Conservation (phyloP, 2,888 invertebrate genomes). For the Marronus borbonicus region DNA sequence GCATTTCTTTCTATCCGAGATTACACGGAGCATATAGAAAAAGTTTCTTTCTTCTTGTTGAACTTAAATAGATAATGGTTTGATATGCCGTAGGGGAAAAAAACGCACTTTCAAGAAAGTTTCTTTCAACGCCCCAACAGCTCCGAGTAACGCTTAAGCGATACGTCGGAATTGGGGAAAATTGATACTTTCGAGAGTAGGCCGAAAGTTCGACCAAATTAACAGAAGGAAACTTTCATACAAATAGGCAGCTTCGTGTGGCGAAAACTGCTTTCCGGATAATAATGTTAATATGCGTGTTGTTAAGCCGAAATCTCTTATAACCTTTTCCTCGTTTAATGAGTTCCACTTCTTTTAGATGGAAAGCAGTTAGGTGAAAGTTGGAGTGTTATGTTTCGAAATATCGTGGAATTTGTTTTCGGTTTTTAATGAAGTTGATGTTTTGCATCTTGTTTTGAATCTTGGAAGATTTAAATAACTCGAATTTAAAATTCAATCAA, state of each 20-base stretch:
- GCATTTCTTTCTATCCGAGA: not conserved
- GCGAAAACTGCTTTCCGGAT: not conserved
- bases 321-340: not conserved
- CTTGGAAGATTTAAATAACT: too few species aligned
- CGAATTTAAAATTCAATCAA: too few species aligned
- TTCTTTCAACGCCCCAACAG: not conserved
- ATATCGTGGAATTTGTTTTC: too few species aligned
- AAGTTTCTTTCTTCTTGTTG: not conserved
- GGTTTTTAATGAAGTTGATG: too few species aligned
- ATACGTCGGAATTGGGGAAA: slow-evolving; percentile 3
- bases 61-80: slow-evolving; percentile 18
- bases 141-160: slow-evolving; percentile 16
- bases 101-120: slow-evolving; percentile 2
- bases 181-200: slow-evolving; percentile 27
- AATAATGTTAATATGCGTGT: slow-evolving; percentile 5
- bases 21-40: not conserved
- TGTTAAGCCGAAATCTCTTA: not conserved
- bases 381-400: not conserved
- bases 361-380: not conserved
- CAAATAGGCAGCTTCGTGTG: not conserved
- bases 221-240: slow-evolving; percentile 10
- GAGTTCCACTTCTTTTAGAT: not conserved
- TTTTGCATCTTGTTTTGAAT: too few species aligned
- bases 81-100: slow-evolving; percentile 11
- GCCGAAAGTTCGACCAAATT: slow-evolving; percentile 10